These are phyloP conservation scores for Xanthorhoe spadicearia DNA, from an alignment of 2,888 invertebrate species.

Conservation along the genomic window DNA sequence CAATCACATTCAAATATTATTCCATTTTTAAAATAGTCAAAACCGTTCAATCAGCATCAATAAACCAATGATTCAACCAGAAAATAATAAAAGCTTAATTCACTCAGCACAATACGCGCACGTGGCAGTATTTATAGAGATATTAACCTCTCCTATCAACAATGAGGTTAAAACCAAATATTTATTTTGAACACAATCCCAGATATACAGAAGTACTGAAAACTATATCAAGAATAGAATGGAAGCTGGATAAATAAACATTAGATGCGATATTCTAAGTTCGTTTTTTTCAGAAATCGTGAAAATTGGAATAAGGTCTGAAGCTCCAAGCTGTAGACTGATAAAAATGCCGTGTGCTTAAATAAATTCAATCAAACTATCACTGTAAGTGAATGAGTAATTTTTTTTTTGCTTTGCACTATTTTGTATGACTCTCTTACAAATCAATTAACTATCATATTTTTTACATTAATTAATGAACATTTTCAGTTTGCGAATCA, in stretches of 20 bases:
- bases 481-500: no score
- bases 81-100: constrained; percentile 47
- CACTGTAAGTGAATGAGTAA: no score
- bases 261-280: neutral
- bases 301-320: neutral
- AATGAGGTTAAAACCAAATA: constrained; percentile 74
- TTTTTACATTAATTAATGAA: no score
- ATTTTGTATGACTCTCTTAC: no score
- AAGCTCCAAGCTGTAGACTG: no score
- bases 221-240: constrained; percentile 42
- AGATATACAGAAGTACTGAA: constrained; percentile 41
- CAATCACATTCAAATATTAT: neutral
- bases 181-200: constrained; percentile 69
- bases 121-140: constrained; percentile 66
- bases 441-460: no score
- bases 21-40: neutral
- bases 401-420: no score
- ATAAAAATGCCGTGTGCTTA: no score
- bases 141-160: constrained; percentile 76
- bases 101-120: constrained; percentile 54
- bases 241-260: constrained; percentile 32
- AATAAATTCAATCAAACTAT: no score
- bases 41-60: neutral
- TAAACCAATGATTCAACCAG: constrained; percentile 16
- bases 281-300: neutral